Evolutionary conservation across 2,888 invertebrate species (phyloP).

Genomic region (Melanotus villosus): DNA sequence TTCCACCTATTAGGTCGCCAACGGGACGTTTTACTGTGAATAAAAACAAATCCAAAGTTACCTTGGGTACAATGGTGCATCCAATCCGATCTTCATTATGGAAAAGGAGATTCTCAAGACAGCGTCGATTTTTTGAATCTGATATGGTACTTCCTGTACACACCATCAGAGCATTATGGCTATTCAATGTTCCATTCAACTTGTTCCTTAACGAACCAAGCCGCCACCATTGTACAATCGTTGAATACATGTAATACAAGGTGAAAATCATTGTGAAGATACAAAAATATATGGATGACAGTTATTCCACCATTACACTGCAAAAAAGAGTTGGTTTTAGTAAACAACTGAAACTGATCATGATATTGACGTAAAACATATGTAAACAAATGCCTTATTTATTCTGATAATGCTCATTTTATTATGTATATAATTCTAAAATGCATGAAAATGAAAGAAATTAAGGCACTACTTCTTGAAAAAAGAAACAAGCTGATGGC

Average conservation of each 20-base stretch:
- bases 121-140: slow-evolving; percentile 58
- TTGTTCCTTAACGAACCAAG: slow-evolving; percentile 80
- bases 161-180: slow-evolving; percentile 64
- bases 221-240: slow-evolving; percentile 86
- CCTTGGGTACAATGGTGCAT: slow-evolving; percentile 73
- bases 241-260: slow-evolving; percentile 87
- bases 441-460: too few relatives aligned
- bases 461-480: too few relatives aligned
- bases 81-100: slow-evolving; percentile 70
- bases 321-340: too few relatives aligned
- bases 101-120: slow-evolving; percentile 75
- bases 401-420: too few relatives aligned
- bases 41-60: slow-evolving; percentile 52
- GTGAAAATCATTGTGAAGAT: slow-evolving; percentile 81
- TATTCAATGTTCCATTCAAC: slow-evolving; percentile 70
- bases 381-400: too few relatives aligned
- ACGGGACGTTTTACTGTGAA: too few relatives aligned
- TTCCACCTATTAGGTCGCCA: too few relatives aligned
- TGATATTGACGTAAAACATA: too few relatives aligned
- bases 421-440: too few relatives aligned
- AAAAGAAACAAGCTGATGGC: too few relatives aligned
- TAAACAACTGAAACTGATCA: too few relatives aligned
- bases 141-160: slow-evolving; percentile 59
- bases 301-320: slow-evolving; percentile 1
- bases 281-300: too few relatives aligned